A percentile compares a stretch with the other conserved stretches of the same genome.
Evolutionary conservation across 2,888 invertebrate genomes (phyloP).

Genomic region (Himalopsyche anomala): DNA sequence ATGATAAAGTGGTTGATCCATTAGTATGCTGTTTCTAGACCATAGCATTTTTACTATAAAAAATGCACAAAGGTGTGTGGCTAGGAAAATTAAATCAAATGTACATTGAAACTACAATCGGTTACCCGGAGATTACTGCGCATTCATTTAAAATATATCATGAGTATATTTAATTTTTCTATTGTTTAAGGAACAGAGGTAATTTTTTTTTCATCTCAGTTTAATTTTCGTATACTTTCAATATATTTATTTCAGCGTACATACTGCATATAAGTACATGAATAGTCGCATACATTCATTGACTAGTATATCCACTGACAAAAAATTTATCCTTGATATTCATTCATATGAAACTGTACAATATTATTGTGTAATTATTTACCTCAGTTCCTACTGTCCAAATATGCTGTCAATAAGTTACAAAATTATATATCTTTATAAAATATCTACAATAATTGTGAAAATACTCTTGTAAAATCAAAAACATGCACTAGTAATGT

Average conservation of each 20-base stretch:
- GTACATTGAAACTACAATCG: neutral
- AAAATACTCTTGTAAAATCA: neutral
- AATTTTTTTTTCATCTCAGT: neutral
- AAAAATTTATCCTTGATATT: neutral
- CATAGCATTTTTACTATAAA: neutral
- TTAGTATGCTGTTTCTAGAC: neutral
- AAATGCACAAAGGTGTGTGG: neutral
- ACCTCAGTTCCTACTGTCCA: neutral
- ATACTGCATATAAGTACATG: neutral
- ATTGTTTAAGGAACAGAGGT: neutral
- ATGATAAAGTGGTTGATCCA: neutral
- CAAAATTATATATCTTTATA: neutral
- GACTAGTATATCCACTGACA: no score
- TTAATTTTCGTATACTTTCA: no score
- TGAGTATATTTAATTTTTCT: neutral
- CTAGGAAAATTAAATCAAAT: neutral
- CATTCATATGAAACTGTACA: neutral
- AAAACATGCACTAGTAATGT: neutral
- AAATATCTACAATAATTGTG: neutral
- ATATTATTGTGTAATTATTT: no score
- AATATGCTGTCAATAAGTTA: neutral
- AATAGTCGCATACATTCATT: no score
- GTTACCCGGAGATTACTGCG: neutral
- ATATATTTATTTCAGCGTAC: neutral
- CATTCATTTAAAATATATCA: neutral